Percentiles rank a stretch among this genome's conserved stretches.
Evolutionary conservation across 2,113 vertebrate species (phyloP).

Genomic region (Hydrolagus affinis): DNA sequence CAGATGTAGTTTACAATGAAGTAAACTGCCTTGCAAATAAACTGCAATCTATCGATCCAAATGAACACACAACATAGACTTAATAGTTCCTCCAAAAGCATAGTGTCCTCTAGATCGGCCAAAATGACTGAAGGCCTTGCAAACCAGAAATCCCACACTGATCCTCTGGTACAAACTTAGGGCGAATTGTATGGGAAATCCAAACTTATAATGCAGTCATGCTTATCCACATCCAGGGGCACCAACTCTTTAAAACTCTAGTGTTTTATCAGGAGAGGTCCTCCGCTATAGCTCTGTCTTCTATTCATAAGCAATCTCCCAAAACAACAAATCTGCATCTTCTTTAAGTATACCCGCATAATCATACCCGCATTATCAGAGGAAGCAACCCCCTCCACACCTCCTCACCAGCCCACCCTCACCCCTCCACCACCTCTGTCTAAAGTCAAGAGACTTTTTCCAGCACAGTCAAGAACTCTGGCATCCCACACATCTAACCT

Average conservation of each 20-base stretch:
- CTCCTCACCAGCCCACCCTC: not conserved
- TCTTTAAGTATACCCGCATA: constrained; percentile 23
- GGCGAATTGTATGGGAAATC: constrained; percentile 23
- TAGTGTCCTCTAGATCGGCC: not conserved
- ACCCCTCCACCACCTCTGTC: constrained; percentile 4
- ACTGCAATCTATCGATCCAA: constrained; percentile 11
- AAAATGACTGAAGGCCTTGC: not conserved
- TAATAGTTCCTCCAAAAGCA: not conserved
- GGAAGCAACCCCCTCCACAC: too few relatives aligned
- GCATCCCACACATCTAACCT: not conserved
- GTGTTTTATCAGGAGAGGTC: constrained; percentile 19
- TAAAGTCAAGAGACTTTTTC: not conserved
- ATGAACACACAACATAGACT: not conserved
- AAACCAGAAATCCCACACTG: constrained; percentile 24
- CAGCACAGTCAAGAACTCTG: constrained; percentile 12
- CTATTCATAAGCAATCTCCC: constrained; percentile 16
- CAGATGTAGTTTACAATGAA: not conserved
- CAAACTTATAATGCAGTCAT: constrained; percentile 18
- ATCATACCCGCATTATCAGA: not conserved
- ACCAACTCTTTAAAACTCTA: constrained; percentile 29
- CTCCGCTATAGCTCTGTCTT: constrained; percentile 12
- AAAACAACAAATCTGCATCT: constrained; percentile 2
- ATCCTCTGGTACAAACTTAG: constrained; percentile 1
- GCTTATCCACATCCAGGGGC: constrained; percentile 26
- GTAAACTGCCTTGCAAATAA: constrained; percentile 14